Evolutionary conservation across 1,140 invertebrate genomes (phyloP), one percentile per base, ranked within the genome.

Genomic region (Patella vulgata): DNA sequence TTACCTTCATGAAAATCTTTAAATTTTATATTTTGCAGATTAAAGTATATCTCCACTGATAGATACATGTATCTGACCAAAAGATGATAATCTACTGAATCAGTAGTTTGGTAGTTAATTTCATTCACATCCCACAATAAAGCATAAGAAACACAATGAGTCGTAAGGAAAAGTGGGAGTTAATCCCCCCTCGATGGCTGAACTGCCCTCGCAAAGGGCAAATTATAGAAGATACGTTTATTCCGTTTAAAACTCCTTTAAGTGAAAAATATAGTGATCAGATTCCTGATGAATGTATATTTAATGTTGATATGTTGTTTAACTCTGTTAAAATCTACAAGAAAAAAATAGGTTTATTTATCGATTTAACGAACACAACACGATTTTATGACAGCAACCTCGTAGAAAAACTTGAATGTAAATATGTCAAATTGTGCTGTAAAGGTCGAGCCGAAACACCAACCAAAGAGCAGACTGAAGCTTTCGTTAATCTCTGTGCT

Each of bases 291-390:
- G 89, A 89, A 71, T 89, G 89, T 83, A 87, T 90, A 11, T 98
- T 97, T 83, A 88, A 88, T n/a, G 88, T 95, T 1, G 87, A 90
- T 47, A 95, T 96, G 92, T 81, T 97, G 43, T 75, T 82, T 59
- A 46, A 46, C 14, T 83, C 81, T 0, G 56, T 84, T 36, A 85
- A 84, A 72, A 69, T 63, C 43, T 86, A 90, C 60, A 93, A 92
- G 91, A 78, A 90, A 12, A 95, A 94, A 77, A 84, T 99, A 50
- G 96, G 97, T 1, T 82, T 99, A 19, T 96, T 97, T 93, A 92
- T 99, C 62, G 96, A 99, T 85, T 85, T 99, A 47, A 99, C 97
- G 4, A 97, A 98, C 78, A 99, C 97, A 4, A 89, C 86, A 59
- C 87, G 97, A 57, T 99, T 97, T 85, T 99, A 99, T 81, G 87